Conservation (phyloP, 2,113 vertebrate genomes). For the Martes martes region DNA sequence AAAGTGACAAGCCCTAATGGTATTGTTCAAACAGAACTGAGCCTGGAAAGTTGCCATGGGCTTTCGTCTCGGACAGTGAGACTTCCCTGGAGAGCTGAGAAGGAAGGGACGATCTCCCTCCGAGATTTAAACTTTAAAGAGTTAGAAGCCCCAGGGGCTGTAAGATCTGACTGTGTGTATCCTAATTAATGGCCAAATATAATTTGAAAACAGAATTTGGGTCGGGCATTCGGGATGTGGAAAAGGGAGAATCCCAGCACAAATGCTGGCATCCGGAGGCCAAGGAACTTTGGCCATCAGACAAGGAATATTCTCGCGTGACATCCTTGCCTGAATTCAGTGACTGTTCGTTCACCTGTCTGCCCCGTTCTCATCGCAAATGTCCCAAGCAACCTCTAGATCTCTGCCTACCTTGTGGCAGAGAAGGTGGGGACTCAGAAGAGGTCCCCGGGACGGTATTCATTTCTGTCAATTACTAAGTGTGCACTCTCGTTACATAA, state of each 20-base stretch:
- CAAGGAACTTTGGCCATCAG: neutral
- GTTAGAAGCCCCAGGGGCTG: neutral
- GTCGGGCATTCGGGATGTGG: neutral
- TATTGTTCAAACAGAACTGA: neutral
- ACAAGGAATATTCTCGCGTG: accelerated
- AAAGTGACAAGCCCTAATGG: neutral
- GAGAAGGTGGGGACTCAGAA: accelerated
- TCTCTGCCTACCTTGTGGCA: neutral
- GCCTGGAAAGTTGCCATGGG: neutral
- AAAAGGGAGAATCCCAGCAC: neutral
- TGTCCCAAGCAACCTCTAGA: neutral
- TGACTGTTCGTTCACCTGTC: accelerated
- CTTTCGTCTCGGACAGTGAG: neutral
- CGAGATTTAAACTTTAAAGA: neutral
- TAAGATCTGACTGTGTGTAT: neutral
- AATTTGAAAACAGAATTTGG: neutral
- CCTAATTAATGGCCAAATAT: neutral
- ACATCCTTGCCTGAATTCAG: too few species aligned
- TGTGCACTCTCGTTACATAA: neutral
- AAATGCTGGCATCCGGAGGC: neutral
- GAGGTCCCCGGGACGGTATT: neutral
- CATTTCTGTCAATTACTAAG: neutral
- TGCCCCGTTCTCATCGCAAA: neutral
- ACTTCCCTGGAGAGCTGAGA: neutral
- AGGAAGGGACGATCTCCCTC: neutral